A percentile compares a stretch with the other conserved stretches of the same genome.
phyloP scores from a whole-genome alignment of 2,888 invertebrate species.

The Metalampra italica region DNA sequence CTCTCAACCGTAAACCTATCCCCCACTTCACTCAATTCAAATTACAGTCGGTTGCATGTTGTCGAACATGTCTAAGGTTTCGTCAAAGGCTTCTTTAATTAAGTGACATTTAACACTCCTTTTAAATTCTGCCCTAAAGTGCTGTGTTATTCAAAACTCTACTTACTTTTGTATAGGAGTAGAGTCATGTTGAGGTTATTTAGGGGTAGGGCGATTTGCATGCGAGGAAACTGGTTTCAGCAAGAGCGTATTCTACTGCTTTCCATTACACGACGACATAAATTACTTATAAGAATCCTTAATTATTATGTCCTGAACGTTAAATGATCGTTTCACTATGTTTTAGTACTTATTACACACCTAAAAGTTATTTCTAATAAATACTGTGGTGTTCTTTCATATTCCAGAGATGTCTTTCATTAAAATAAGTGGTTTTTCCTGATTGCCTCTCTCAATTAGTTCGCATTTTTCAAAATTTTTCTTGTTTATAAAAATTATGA shows the following conservation, averaged over 20 bases:
- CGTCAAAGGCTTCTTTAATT: constrained; percentile 65
- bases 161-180: constrained; percentile 27
- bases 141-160: constrained; percentile 29
- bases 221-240: constrained; percentile 44
- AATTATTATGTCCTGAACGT: too few species aligned
- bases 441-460: too few species aligned
- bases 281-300: too few species aligned
- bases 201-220: constrained; percentile 34
- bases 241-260: constrained; percentile 19
- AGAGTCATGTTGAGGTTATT: constrained; percentile 27
- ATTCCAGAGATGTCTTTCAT: too few species aligned
- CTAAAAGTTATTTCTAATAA: too few species aligned
- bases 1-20: not conserved
- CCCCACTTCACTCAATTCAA: constrained; percentile 16
- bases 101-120: constrained; percentile 54
- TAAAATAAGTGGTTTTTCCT: too few species aligned
- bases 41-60: constrained; percentile 38
- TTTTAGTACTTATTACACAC: too few species aligned
- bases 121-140: constrained; percentile 27
- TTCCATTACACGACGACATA: constrained; percentile 24
- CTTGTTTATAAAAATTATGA: too few species aligned
- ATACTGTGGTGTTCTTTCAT: too few species aligned
- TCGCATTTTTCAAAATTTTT: too few species aligned
- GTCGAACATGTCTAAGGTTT: constrained; percentile 45
- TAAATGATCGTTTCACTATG: too few species aligned